A percentile compares a stretch with the other conserved stretches of the same genome.
Evolutionary conservation across 2,113 vertebrate genomes (phyloP).

Genomic region (Cathartes aura): DNA sequence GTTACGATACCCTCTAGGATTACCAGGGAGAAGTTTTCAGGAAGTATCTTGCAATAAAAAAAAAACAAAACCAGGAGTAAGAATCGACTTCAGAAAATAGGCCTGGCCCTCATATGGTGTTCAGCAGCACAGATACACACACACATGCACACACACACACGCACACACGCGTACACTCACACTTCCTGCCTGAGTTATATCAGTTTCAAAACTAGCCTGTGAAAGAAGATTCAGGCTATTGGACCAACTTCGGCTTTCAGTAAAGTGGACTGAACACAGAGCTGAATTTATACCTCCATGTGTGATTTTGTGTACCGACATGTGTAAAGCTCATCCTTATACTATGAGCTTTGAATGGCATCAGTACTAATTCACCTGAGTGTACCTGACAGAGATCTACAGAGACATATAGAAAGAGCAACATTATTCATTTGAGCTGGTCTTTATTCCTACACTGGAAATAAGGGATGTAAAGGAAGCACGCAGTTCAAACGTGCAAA

Average conservation of each 20-base stretch:
- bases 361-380: neutral
- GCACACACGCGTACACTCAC: neutral
- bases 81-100: neutral
- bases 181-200: slow-evolving; percentile 10
- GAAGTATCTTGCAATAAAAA: neutral
- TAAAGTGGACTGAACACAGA: neutral
- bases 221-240: neutral
- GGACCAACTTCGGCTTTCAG: slow-evolving; percentile 19
- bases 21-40: neutral
- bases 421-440: neutral
- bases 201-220: slow-evolving; percentile 9
- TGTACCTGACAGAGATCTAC: neutral
- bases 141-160: neutral
- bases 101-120: neutral
- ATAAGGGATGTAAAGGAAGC: neutral
- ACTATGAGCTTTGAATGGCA: neutral
- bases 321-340: neutral
- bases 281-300: neutral
- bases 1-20: neutral
- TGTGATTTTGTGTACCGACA: neutral
- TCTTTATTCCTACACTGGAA: neutral
- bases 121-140: neutral
- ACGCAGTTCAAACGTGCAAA: neutral
- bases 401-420: neutral
- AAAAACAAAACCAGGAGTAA: neutral